phyloP scores from a whole-genome alignment of 2,797 vertebrate genomes.

The Myripristis murdjan region DNA sequence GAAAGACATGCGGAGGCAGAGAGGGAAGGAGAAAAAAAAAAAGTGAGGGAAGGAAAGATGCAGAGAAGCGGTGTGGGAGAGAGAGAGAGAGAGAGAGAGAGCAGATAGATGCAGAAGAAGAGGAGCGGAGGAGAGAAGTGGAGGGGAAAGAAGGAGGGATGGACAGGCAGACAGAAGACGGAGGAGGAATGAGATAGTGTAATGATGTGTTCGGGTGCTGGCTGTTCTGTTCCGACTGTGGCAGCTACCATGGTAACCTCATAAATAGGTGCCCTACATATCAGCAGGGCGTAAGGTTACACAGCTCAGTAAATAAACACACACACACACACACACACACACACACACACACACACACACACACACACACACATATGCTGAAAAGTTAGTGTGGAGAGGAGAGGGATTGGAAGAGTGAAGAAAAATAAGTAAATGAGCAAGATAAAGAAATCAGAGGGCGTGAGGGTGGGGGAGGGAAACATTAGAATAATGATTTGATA shows the following conservation, averaged over 20 bases:
- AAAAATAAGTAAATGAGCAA: constrained; percentile 36
- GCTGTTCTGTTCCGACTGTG: constrained; percentile 71
- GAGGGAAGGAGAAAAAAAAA: background rate
- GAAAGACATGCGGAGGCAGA: too few relatives aligned
- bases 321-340: constrained; percentile 46
- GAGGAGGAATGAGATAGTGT: constrained; percentile 54
- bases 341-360: constrained; percentile 10
- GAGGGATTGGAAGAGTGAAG: constrained; percentile 25
- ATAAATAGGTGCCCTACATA: constrained; percentile 85
- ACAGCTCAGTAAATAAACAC: constrained; percentile 80
- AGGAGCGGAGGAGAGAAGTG: constrained; percentile 25
- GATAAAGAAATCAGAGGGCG: constrained; percentile 3
- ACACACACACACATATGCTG: too few relatives aligned
- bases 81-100: background rate
- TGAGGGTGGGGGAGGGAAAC: background rate
- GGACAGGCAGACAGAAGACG: constrained; percentile 34
- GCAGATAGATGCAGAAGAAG: constrained; percentile 18
- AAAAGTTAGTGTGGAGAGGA: constrained; percentile 26
- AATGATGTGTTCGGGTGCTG: constrained; percentile 72
- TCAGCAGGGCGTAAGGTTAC: constrained; percentile 83
- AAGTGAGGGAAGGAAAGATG: background rate
- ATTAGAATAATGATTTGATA: constrained; percentile 25
- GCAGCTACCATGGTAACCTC: constrained; percentile 86
- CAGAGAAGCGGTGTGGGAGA: too few relatives aligned
- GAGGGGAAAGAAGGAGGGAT: constrained; percentile 18